Base-by-base conservation (phyloP, 2,113 vertebrate species). In the Labeo catla region DNA sequence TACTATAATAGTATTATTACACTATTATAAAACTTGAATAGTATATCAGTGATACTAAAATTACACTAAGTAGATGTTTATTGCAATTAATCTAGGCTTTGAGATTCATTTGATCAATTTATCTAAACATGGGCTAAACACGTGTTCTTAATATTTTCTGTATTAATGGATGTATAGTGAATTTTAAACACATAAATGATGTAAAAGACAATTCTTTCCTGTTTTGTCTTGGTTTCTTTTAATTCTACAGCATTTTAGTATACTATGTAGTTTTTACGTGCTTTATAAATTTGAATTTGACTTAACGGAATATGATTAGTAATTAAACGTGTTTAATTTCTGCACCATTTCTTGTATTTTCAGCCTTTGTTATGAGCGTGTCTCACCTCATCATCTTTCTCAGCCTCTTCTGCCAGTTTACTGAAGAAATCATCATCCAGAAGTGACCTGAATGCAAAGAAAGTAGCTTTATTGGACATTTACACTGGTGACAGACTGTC, bases 341-440 rank as follows among this genome's bases (percentile, higher is more conserved):
- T 11, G 49, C 49, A 50, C 10, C 11, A 3, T 11, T 50, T 52
- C 50, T 52, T 52, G 50, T 52, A 52, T 52, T 13, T 52, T 15
- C 12, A 1, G 13, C 28, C 65, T 59, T 59, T 59, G 1, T 9
- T 59, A 2, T 57, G 54, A 66, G 63, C 28, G 13, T 8, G 76
- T 36, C 87, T 50, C 65, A 92, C 90, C 85, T 85, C 95, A 83
- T 94, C 95, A 0, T 93, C 93, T 68, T 89, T 91, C 45, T 70
- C 91, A 0, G 90, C 91, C 76, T 96, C 93, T 45, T 92, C 93
- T 19, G 92, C 92, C 45, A 94, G 77, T 78, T 91, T 92, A 78
- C 90, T 93, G 88, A 96, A 95, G 90, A 96, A 93, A 12, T 93
- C 92, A 34, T 95, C 94, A 68, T 93, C 92, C 72, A 89, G 85